Percentiles rank a stretch among this genome's conserved stretches.
Conservation (phyloP, 1,140 invertebrate genomes). For the Brachionus asplanchnoidis region DNA sequence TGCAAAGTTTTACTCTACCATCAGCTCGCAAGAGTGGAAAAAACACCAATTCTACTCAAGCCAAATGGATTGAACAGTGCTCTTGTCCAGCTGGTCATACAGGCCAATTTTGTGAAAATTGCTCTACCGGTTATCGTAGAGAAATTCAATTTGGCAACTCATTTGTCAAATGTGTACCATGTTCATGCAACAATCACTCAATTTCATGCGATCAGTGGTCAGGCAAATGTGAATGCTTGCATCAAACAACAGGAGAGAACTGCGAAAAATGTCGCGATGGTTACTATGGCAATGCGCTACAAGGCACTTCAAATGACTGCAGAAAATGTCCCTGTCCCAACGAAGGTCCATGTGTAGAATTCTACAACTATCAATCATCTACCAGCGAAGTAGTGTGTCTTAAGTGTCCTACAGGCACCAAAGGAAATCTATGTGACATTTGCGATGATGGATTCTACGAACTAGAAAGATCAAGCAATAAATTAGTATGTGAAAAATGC, state of each 20-base stretch:
- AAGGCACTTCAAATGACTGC: slow-evolving; percentile 79
- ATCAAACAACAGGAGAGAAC: slow-evolving; percentile 90
- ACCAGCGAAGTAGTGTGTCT: slow-evolving; percentile 71
- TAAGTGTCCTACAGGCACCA: slow-evolving; percentile 87
- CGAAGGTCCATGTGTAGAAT: slow-evolving; percentile 75
- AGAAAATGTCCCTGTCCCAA: slow-evolving; percentile 88
- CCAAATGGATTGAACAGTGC: slow-evolving; percentile 89
- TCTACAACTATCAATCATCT: slow-evolving; percentile 50
- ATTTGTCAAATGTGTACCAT: slow-evolving; percentile 85
- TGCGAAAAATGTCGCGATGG: slow-evolving; percentile 86
- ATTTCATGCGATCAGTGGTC: slow-evolving; percentile 90
- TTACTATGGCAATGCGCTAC: slow-evolving; percentile 86
- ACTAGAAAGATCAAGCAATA: slow-evolving; percentile 63
- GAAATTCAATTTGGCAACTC: slow-evolving; percentile 81
- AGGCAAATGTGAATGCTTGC: slow-evolving; percentile 88
- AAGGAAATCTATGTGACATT: slow-evolving; percentile 74
- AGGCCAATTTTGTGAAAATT: slow-evolving; percentile 93
- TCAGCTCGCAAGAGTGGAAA: neutral
- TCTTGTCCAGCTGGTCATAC: slow-evolving; percentile 81
- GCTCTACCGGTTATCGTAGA: slow-evolving; percentile 83
- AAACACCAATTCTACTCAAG: slow-evolving; percentile 49
- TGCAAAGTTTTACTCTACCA: neutral
- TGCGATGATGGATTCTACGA: slow-evolving; percentile 86
- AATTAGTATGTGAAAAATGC: slow-evolving; percentile 72
- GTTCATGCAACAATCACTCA: slow-evolving; percentile 90